A percentile compares a stretch with the other conserved stretches of the same genome.
phyloP scores from a whole-genome alignment of 2,888 invertebrate genomes.

The Blastobasis adustella region DNA sequence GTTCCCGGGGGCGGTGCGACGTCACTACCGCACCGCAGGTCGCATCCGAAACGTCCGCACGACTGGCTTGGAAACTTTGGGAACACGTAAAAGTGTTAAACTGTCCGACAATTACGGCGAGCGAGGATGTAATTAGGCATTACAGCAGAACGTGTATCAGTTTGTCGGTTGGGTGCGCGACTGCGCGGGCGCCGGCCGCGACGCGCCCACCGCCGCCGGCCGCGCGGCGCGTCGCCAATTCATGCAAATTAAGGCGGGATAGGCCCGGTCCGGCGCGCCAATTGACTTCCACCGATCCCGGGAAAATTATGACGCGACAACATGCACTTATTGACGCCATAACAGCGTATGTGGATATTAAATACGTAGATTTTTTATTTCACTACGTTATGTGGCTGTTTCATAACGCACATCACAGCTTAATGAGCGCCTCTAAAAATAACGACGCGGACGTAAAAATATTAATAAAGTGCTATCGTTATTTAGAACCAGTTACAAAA shows the following conservation, averaged over 20 bases:
- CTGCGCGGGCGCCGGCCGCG: constrained; percentile 38
- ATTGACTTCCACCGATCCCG: constrained; percentile 37
- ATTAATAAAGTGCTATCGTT: no score
- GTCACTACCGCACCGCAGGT: constrained; percentile 14
- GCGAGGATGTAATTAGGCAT: constrained; percentile 65
- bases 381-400: no score
- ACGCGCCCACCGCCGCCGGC: no score
- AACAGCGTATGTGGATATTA: no score
- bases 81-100: constrained; percentile 50
- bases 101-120: constrained; percentile 49
- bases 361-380: no score
- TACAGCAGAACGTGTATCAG: constrained; percentile 64
- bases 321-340: no score
- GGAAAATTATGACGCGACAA: constrained; percentile 17
- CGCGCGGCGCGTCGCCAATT: constrained; percentile 37
- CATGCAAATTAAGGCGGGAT: constrained; percentile 69
- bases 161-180: constrained; percentile 66
- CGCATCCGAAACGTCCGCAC: constrained; percentile 27
- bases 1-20: background rate
- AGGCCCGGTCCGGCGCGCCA: constrained; percentile 30
- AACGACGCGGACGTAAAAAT: no score
- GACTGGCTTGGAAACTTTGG: constrained; percentile 37
- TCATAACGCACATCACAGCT: no score
- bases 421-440: no score
- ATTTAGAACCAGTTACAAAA: no score